These are phyloP conservation scores for Cuniculus paca DNA, from an alignment of 2,797 vertebrate species.

Conservation along the genomic window DNA sequence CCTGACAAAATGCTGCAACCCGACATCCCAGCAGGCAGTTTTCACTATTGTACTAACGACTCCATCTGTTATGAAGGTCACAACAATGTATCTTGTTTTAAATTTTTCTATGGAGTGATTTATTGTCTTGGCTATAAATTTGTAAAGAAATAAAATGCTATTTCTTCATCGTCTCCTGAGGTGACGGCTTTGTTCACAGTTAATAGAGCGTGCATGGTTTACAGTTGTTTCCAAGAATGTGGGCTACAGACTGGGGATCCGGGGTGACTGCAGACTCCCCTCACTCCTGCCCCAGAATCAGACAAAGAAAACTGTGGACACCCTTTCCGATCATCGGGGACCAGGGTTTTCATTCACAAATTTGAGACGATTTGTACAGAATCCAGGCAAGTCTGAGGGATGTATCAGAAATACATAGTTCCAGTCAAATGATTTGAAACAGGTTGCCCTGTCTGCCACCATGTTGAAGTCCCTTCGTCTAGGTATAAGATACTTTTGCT, in stretches of 20 bases:
- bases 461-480: neutral
- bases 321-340: neutral
- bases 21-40: conserved; percentile 73
- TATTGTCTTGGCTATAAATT: conserved; percentile 85
- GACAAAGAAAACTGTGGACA: neutral
- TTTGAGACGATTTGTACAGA: neutral
- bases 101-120: conserved; percentile 85
- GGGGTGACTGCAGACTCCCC: neutral
- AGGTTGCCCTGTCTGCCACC: neutral
- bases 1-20: conserved; percentile 82
- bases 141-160: conserved; percentile 86
- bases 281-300: neutral
- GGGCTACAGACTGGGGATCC: fast-evolving
- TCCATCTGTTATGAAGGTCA: conserved; percentile 80
- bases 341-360: neutral
- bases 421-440: neutral
- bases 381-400: neutral
- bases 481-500: neutral
- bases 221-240: neutral
- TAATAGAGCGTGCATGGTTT: fast-evolving
- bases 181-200: conserved; percentile 74
- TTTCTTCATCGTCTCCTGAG: conserved; percentile 82
- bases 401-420: neutral
- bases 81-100: conserved; percentile 80
- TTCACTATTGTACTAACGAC: conserved; percentile 65